Evolutionary conservation across 2,888 invertebrate genomes (phyloP).

Genomic region (Ichneumoninae sp.): DNA sequence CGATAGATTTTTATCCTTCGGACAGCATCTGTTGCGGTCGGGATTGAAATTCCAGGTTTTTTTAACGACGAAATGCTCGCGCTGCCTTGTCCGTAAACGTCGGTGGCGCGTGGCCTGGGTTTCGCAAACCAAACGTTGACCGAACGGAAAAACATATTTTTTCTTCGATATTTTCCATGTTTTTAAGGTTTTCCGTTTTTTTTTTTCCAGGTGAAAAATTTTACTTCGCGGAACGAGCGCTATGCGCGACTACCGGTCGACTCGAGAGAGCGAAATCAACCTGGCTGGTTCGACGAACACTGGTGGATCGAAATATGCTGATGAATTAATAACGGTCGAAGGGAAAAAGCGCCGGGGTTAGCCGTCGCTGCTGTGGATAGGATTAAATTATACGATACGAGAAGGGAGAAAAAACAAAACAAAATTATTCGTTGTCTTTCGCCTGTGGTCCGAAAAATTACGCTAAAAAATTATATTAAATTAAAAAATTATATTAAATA

Average conservation of each 20-base stretch:
- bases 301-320: constrained; percentile 21
- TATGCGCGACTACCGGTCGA: background rate
- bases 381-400: constrained; percentile 23
- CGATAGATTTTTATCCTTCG: background rate
- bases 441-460: constrained; percentile 24
- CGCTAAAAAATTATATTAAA: background rate
- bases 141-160: background rate
- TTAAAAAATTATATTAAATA: background rate
- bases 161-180: background rate
- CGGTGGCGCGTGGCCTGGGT: background rate
- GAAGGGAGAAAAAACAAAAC: constrained; percentile 15
- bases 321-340: constrained; percentile 10
- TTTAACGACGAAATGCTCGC: background rate
- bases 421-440: background rate
- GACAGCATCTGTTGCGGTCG: background rate
- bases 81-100: background rate
- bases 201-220: no score
- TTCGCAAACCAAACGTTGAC: background rate
- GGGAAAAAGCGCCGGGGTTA: constrained; percentile 1
- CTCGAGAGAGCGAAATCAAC: background rate
- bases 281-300: background rate
- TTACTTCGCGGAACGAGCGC: no score
- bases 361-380: background rate
- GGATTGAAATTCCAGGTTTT: background rate
- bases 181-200: background rate